Evolutionary conservation across 1,140 invertebrate species (phyloP), one percentile per base, ranked within the genome.

Genomic region (Drosophila triauraria): DNA sequence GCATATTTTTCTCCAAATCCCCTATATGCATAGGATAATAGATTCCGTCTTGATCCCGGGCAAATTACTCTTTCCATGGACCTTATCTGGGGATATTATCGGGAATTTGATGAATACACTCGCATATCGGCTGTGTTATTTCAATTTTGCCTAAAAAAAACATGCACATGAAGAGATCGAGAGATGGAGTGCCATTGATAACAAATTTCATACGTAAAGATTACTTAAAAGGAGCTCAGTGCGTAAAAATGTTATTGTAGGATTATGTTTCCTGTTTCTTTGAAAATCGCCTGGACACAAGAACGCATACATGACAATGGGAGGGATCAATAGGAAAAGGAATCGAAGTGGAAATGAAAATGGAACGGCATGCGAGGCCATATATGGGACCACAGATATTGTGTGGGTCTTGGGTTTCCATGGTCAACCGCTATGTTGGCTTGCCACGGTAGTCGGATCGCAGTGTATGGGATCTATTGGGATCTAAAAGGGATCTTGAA

Each of bases 351-450:
- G 67, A 32, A 72, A 59, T 72, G 51, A 51, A 71, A 67, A 27
- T 60, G 64, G 44, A 58, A 59, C 63, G 40, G 63, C 64, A 70
- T 46, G 53, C 38, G 70, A 72, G 67, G 67, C 67, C 57, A 63
- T 65, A 71, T 69, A 82, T 64, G 42, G 67, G 61, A 70, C 64
- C 58, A 70, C 63, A 71, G 59, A 62, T 75, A 63, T 46, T 60
- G 67, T 60, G 56, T 80, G 76, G 69, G 58, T 53, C 70, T 82
- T 85, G 61, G 80, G 79, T 85, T 80, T 82, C 70, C 51, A 79
- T 85, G 86, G 85, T 84, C 85, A 85, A 90, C 85, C 85, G 68
- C 85, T 68, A 80, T 70, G 54, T 79, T 65, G 85, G 85, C 75
- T 90, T 85, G 80, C 85, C 82, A 76, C 82, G 74, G 78, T 67